Base-by-base conservation (phyloP, 2,113 vertebrate genomes). In the Perca schrenkii region DNA sequence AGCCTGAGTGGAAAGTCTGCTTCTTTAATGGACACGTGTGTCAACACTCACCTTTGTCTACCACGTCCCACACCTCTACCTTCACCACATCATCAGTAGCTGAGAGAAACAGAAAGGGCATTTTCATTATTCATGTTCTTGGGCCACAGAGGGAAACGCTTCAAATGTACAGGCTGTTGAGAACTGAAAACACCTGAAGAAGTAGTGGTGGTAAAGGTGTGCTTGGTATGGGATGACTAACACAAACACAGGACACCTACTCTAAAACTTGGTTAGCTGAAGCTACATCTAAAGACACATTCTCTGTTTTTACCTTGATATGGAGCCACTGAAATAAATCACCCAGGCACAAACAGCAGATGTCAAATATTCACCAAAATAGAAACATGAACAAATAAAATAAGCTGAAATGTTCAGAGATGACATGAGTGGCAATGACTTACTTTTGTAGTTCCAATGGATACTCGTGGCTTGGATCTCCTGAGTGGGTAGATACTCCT, bases 401-500 rank as follows among this genome's bases (percentile, higher is more conserved):
- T 3, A 12, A n/a, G 1, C 5, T 64, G 12, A 28, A 2, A 15
- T n/a, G 13, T 28, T 43, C 1, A n/a, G 28, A 68, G 11, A 19
- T 3, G 6, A 49, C 12, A n/a, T 15, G 21, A 19, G 17, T 19
- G 16, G 14, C 22, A 25, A 5, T 2, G 12, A 80, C 97, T 97
- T 96, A 99, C 98, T 98, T 95, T 99, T 99, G 74, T 99, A 99
- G 92, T 96, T 99, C 98, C 98, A 99, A 91, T 99, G 98, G 93
- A 99, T 99, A 94, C 98, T 99, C 88, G 98, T 99, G 93, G 97
- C 98, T 88, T 99, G 98, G 94, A 99, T 99, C 95, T 99, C 98
- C 94, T 99, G 98, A 50, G 98, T 99, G 75, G 98, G 98, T 40
- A 99, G 96, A 88, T 99, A 99, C n/a, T 99, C 98, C 89, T 99